Evolutionary conservation across 2,113 vertebrate genomes (phyloP), one percentile per base, ranked within the genome.

Genomic region (Phrynosoma platyrhinos): DNA sequence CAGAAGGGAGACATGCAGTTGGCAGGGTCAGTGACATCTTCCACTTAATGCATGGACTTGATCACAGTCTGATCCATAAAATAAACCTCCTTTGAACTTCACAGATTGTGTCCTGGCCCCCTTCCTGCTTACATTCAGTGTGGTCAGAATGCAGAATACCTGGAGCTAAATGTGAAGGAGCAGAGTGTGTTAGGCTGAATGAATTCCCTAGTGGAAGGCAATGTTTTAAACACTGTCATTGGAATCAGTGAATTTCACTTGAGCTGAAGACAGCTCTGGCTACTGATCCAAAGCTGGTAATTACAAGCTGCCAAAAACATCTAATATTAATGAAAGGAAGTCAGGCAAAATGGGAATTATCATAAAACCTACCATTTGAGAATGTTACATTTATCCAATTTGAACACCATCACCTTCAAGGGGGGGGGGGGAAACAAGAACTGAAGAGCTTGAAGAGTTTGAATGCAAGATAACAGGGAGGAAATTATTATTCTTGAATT

Each of bases 261-360:
- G 23, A 92, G 87, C 82, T 74, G 91, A 72, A 88, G 82, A 69
- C 40, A 87, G 62, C 62, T 89, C 64, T 90, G 91, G 90, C 82
- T 93, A 81, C 75, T 91, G 94, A 95, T 27, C 0, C 0, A 90
- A 88, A 88, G 42, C n/a, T 71, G 88, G 81, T 90, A 94, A 93
- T 94, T 92, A 91, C 47, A 25, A 86, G 62, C 91, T 93, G 88
- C 85, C 88, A 93, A 93, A 86, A 92, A 90, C 83, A 91, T 89
- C 68, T 83, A 91, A 93, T 53, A 66, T 91, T 89, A 94, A 93
- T 66, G 79, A 93, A 40, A 16, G 14, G 40, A 75, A 87, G 64
- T 76, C 66, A 87, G 74, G 72, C 23, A 92, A 85, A 71, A 80
- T n/a, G 32, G 16, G 89, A 94, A 91, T 87, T 82, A 85, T 87